These are phyloP conservation scores for Sebastes oblongus DNA, from an alignment of 2,797 vertebrate genomes.

Conservation along the genomic window DNA sequence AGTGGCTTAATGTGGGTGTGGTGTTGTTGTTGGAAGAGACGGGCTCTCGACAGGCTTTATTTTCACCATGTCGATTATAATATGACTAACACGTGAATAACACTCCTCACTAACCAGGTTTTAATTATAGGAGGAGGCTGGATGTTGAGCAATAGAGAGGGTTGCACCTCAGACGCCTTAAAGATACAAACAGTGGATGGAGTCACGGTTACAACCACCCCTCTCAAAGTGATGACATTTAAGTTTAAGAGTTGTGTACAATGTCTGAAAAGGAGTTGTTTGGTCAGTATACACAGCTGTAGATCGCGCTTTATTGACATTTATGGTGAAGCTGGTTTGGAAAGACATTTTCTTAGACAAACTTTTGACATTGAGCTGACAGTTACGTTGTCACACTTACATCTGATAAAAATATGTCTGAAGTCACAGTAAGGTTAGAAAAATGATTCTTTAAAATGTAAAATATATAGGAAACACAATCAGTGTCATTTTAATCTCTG, in stretches of 20 bases:
- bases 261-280: neutral
- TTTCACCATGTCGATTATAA: constrained; percentile 21
- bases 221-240: neutral
- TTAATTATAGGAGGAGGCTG: constrained; percentile 20
- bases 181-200: constrained; percentile 2
- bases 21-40: constrained; percentile 11
- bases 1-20: constrained; percentile 45
- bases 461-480: neutral
- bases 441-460: neutral
- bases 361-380: neutral
- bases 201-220: constrained; percentile 15
- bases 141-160: neutral
- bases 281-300: neutral
- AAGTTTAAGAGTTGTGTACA: neutral
- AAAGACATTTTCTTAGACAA: neutral
- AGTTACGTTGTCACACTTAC: no score
- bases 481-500: neutral
- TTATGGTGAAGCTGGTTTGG: neutral
- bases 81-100: constrained; percentile 48
- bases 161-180: constrained; percentile 8
- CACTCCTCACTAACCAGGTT: constrained; percentile 35
- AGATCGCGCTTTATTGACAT: neutral
- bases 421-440: neutral
- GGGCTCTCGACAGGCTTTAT: constrained; percentile 23
- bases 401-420: no score